Base-by-base conservation (phyloP, 2,797 vertebrate species). In the Nothura maculosa region DNA sequence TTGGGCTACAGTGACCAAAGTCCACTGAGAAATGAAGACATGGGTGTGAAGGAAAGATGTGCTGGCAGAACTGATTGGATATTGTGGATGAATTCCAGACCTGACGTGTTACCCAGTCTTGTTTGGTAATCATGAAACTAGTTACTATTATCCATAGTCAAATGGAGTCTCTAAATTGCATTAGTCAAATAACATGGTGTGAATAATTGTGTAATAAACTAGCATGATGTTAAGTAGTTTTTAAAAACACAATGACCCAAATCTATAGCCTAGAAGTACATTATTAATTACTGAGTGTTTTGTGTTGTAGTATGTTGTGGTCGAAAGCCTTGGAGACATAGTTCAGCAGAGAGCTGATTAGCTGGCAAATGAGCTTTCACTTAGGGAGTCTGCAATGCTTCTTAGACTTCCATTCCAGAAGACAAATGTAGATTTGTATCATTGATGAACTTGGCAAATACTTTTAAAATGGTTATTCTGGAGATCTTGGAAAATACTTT, bases 331-430 rank as follows among this genome's bases (percentile, higher is more conserved):
- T 22, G 21, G 3, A 40, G 62, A 69, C n/a, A 43, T 7, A 38
- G 42, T 47, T 92, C 57, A 81, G 47, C 60, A 79, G 34, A 69
- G 45, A 84, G 47, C 18, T 92, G 83, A 81, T 90, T 92, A 90
- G 12, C 30, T 85, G 57, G 43, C 12, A 92, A 94, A 93, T 62
- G 38, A 89, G 7, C n/a, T 47, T 66, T 58, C 61, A 64, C 22
- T 48, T 58, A 62, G 47, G 85, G 25, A 92, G n/a, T 14, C 2
- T 69, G 64, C 18, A 72, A 40, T 20, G 10, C 5, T 77, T 83
- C 81, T 30, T 88, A 38, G 6, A 70, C 34, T 12, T 85, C 50
- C 61, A 25, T 28, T 72, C 18, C 15, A 80, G 52, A 73, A 89
- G 6, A 7, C 6, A 76, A 70, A 63, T 12, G 20, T 50, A 77